Conservation (phyloP, 1,140 invertebrate species). For the Leptinotarsa undecemlineata region DNA sequence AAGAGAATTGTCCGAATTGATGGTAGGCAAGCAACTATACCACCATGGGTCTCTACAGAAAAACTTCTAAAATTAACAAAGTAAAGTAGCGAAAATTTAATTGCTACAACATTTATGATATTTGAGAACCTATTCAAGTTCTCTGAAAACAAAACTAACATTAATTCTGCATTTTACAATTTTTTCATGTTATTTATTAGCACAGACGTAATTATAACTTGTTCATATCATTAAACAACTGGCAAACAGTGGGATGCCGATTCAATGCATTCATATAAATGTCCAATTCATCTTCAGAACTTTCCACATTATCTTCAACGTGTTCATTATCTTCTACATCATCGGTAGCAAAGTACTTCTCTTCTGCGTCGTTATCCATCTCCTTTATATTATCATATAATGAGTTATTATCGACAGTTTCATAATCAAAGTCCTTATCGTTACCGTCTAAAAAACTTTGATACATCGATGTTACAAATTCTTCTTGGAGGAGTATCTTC, state of each 20-base stretch:
- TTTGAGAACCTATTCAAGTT: too few relatives aligned
- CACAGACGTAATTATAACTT: conserved; percentile 3
- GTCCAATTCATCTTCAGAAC: conserved; percentile 71
- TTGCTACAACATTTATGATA: too few relatives aligned
- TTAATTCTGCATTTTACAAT: too few relatives aligned
- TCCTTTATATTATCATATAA: conserved; percentile 78
- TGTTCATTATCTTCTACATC: conserved; percentile 63
- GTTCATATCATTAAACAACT: conserved; percentile 47
- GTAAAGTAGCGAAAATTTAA: too few relatives aligned
- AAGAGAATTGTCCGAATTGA: too few relatives aligned
- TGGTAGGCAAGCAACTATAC: too few relatives aligned
- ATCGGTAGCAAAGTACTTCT: conserved; percentile 87
- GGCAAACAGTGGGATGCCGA: conserved; percentile 54
- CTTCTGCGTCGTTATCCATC: conserved; percentile 76
- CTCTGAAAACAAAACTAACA: too few relatives aligned
- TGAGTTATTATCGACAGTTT: conserved; percentile 73
- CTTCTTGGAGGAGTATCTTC: conserved; percentile 71
- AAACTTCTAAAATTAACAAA: too few relatives aligned
- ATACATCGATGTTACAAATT: conserved; percentile 89
- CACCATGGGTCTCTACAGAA: too few relatives aligned
- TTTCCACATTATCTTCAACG: conserved; percentile 45
- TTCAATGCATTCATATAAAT: conserved; percentile 71
- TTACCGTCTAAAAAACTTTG: conserved; percentile 82
- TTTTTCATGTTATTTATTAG: too few relatives aligned
- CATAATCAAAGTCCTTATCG: conserved; percentile 84